Evolutionary conservation across 1,140 invertebrate species (phyloP), one percentile per base, ranked within the genome.

Genomic region (Manduca sexta): DNA sequence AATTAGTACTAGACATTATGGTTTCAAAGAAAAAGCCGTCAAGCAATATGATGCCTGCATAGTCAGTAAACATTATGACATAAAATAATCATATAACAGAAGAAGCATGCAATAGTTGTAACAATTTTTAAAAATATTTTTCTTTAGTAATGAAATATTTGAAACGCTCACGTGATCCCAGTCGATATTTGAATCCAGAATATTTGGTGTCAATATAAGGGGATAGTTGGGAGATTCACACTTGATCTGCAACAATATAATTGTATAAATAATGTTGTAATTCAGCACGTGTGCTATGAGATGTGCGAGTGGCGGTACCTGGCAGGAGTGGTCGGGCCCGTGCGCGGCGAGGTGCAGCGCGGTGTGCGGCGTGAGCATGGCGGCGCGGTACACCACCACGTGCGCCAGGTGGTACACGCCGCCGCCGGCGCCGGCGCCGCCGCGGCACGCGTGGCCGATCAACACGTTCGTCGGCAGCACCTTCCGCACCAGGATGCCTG

Each of bases 401-500:
- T 52, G 45, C 1, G 67, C 56, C 42, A 81, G 21, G 45, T 67
- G 67, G 60, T 65, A 69, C 29, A 60, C 62, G 35, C 62, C 62
- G 14, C 37, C 45, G 4, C 12, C 41, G 8, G 30, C 48, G 12
- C 26, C 53, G 5, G 49, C 54, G 16, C 46, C 51, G 31, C 34
- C 16, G 16, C 18, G 18, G 50, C 18, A 45, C 34, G 56, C 43
- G 48, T 86, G 79, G 0, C 88, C 88, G 17, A 89, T 6, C n/a
- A 88, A 55, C 21, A 89, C 64, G 56, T 61, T 79, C 11, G 78
- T 79, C 3, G 88, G 78, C 3, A 73, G 66, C 47, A 74, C 66
- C 55, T 88, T 89, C 45, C 87, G 76, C 3, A 89, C 75, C 14
- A 89, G 61, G 46, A 88, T 78, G 30, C 88, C 78, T 82, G 56